These are phyloP conservation scores for Siphamia tubifer DNA, from an alignment of 2,113 vertebrate species.

Conservation along the genomic window DNA sequence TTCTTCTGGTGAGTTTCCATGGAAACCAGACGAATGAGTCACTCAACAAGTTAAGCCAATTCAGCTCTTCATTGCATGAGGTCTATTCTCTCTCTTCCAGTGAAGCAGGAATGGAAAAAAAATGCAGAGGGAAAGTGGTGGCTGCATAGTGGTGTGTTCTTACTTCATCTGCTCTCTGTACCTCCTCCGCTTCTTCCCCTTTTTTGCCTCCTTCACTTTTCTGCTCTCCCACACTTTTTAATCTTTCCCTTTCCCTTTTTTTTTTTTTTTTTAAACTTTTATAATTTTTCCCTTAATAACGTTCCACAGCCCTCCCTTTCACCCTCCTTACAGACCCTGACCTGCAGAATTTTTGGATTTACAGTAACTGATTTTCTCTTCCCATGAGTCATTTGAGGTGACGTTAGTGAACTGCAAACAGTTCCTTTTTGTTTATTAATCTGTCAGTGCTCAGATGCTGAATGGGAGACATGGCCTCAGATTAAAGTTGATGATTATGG, in stretches of 20 bases:
- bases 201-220: neutral
- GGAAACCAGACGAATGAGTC: conserved; percentile 71
- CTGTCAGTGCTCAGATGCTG: neutral
- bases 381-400: neutral
- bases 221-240: conserved; percentile 33
- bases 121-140: conserved; percentile 24
- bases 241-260: neutral
- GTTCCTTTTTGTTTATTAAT: neutral
- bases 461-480: neutral
- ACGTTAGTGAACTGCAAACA: neutral
- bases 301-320: neutral
- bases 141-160: conserved; percentile 44
- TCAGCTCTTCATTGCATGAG: conserved; percentile 33
- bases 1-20: conserved; percentile 56
- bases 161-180: conserved; percentile 25
- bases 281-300: too few relatives aligned
- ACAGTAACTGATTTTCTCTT: neutral
- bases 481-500: neutral
- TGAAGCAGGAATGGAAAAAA: conserved; percentile 45
- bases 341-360: neutral
- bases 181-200: conserved; percentile 2
- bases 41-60: conserved; percentile 36
- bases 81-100: conserved; percentile 14
- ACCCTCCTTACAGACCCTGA: neutral
- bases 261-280: neutral